Conservation (phyloP, 2,888 invertebrate species). For the Polymixis flavicincta region DNA sequence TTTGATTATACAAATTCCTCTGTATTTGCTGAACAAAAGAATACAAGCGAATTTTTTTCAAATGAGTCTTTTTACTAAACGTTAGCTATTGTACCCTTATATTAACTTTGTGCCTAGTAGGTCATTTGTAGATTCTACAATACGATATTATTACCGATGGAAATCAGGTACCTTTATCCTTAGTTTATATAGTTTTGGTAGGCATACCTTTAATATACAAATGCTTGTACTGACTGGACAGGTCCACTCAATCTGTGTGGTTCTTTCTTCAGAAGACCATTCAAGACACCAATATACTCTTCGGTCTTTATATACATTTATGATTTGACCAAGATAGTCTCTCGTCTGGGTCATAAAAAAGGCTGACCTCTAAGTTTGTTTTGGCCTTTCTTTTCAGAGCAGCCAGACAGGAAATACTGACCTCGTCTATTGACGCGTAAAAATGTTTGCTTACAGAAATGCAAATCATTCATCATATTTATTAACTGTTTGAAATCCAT, state of each 20-base stretch:
- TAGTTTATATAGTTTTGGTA: background rate
- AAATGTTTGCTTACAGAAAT: too few species aligned
- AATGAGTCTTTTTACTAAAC: background rate
- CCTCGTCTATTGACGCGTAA: too few species aligned
- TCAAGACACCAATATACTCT: background rate
- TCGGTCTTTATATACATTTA: too few species aligned
- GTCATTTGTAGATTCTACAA: background rate
- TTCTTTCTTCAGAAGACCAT: background rate
- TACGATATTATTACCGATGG: background rate
- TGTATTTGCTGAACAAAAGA: constrained; percentile 9
- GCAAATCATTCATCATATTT: background rate
- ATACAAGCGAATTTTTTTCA: background rate
- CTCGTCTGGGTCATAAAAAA: background rate
- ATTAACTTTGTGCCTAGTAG: background rate
- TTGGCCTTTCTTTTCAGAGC: background rate
- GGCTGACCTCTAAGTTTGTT: background rate
- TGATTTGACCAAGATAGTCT: background rate
- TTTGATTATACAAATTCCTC: constrained; percentile 10
- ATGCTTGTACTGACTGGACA: background rate
- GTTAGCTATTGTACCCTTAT: too few species aligned
- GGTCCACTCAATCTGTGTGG: too few species aligned
- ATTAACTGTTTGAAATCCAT: background rate
- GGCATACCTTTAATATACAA: background rate
- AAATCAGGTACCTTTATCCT: background rate
- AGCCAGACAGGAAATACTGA: too few species aligned